Percentiles rank a stretch among this genome's conserved stretches.
These are phyloP conservation scores for Apocrypta bakeri DNA, from an alignment of 1,140 invertebrate genomes.

Conservation along the genomic window DNA sequence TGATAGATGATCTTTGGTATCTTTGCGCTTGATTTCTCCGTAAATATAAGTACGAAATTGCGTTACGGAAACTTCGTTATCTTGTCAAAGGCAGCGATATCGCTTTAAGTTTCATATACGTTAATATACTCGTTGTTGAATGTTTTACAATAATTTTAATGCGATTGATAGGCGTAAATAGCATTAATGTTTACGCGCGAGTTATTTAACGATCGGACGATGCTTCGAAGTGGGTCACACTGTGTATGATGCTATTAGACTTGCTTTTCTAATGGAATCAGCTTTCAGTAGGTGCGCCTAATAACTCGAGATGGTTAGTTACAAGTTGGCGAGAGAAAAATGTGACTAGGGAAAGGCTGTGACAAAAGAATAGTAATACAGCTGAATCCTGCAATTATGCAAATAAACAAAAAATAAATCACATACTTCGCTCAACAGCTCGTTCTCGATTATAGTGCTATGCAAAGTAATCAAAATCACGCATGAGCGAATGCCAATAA, in stretches of 20 bases:
- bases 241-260: not conserved
- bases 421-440: too few species aligned
- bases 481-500: not conserved
- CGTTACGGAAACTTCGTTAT: too few species aligned
- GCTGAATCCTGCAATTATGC: not conserved
- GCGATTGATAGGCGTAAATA: not conserved
- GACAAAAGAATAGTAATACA: slow-evolving; percentile 7
- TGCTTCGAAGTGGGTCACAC: slow-evolving; percentile 3
- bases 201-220: not conserved
- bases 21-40: too few species aligned
- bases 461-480: not conserved
- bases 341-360: not conserved
- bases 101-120: too few species aligned
- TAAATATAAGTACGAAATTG: too few species aligned
- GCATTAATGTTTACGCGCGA: not conserved
- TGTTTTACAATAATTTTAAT: not conserved
- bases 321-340: not conserved
- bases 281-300: slow-evolving; percentile 21
- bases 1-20: too few species aligned
- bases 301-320: slow-evolving; percentile 19
- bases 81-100: too few species aligned
- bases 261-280: slow-evolving; percentile 17
- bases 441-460: too few species aligned
- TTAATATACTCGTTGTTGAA: too few species aligned
- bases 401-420: not conserved